phyloP scores from a whole-genome alignment of 1,140 invertebrate genomes.

The Mactra quadrangularis region DNA sequence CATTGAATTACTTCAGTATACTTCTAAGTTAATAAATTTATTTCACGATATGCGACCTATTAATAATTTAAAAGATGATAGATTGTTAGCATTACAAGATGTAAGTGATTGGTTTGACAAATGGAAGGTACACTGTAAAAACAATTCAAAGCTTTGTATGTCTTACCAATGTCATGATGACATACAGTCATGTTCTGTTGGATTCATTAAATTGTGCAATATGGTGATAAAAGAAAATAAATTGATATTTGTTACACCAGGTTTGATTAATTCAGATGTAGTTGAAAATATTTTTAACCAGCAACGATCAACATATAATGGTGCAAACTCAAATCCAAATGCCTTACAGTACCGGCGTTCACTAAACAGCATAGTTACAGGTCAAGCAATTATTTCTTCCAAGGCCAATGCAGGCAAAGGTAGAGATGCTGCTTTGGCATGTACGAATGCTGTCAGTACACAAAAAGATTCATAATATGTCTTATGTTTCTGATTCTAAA shows the following conservation, averaged over 20 bases:
- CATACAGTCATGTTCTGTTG: slow-evolving; percentile 32
- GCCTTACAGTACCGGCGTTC: slow-evolving; percentile 35
- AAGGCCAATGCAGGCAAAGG: slow-evolving; percentile 58
- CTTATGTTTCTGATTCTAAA: too few relatives aligned
- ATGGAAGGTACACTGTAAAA: background rate
- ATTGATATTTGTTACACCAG: slow-evolving; percentile 10
- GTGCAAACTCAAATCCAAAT: slow-evolving; percentile 60
- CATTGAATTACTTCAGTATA: slow-evolving; percentile 47
- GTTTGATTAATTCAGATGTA: slow-evolving; percentile 56
- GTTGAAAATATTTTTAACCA: slow-evolving; percentile 63
- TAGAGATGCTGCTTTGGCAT: too few relatives aligned
- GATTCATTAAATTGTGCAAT: slow-evolving; percentile 36
- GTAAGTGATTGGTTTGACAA: background rate
- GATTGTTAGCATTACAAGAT: slow-evolving; percentile 14
- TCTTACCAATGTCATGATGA: slow-evolving; percentile 57
- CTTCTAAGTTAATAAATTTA: slow-evolving; percentile 29
- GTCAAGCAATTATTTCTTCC: slow-evolving; percentile 37
- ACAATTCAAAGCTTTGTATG: slow-evolving; percentile 25
- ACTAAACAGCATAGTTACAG: slow-evolving; percentile 52
- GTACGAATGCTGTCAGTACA: too few relatives aligned
- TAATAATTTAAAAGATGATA: slow-evolving; percentile 7
- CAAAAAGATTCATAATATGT: too few relatives aligned
- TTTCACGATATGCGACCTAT: slow-evolving; percentile 56
- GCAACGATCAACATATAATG: slow-evolving; percentile 58
- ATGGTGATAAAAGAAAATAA: background rate